Evolutionary conservation across 2,113 vertebrate genomes (phyloP).

Genomic region (Megaceryle maxima): DNA sequence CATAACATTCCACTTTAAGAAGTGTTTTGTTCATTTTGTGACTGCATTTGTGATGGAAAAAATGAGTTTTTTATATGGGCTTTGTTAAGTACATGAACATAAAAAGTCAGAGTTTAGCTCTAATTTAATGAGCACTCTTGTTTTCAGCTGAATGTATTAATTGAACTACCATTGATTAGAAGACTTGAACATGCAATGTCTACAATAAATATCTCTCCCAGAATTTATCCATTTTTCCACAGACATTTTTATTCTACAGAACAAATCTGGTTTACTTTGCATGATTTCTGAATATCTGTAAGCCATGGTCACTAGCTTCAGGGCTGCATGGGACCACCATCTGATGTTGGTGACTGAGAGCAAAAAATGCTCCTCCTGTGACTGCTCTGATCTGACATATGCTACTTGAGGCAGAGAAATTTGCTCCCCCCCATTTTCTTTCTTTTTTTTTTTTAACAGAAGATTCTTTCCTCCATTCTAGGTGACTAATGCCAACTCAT

Average conservation of each 20-base stretch:
- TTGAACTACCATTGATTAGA: not conserved
- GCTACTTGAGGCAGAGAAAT: not conserved
- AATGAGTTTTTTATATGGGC: not conserved
- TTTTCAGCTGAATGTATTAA: not conserved
- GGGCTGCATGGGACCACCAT: not conserved
- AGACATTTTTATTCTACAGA: not conserved
- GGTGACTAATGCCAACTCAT: not conserved
- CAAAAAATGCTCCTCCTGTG: not conserved
- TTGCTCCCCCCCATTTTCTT: no score
- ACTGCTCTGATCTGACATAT: not conserved
- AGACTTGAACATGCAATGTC: not conserved
- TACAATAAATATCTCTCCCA: not conserved
- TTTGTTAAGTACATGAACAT: not conserved
- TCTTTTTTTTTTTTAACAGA: not conserved
- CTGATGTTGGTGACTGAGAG: not conserved
- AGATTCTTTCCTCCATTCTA: not conserved
- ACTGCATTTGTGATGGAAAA: not conserved
- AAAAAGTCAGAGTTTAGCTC: not conserved
- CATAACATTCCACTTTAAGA: not conserved
- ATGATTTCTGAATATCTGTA: not conserved
- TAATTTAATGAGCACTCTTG: not conserved
- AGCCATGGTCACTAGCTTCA: not conserved
- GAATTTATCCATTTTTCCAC: not conserved
- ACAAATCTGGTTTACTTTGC: not conserved
- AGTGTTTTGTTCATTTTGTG: not conserved